Conservation (phyloP, 2,113 vertebrate genomes). For the Otocyon megalotis region DNA sequence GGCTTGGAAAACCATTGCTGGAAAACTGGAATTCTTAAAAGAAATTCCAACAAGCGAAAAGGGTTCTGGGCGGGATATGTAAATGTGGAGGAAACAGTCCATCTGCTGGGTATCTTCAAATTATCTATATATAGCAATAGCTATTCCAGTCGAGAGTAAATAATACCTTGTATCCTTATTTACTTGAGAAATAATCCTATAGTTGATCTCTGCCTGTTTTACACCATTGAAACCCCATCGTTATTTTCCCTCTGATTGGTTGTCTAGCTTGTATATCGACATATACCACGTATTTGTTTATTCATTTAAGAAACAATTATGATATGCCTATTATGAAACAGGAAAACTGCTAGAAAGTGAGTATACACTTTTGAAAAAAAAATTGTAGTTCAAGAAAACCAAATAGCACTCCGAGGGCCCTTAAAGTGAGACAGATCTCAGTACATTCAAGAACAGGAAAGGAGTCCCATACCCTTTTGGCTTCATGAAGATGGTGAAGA, state of each 20-base stretch:
- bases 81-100: slow-evolving; percentile 43
- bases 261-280: neutral
- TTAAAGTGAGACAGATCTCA: neutral
- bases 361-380: neutral
- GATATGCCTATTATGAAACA: neutral
- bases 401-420: neutral
- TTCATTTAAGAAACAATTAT: slow-evolving; percentile 32
- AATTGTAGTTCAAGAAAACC: neutral
- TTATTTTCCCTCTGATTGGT: neutral
- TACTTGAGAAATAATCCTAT: neutral
- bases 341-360: neutral
- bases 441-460: neutral
- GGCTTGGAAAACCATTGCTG: slow-evolving; percentile 66
- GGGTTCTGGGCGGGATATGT: neutral
- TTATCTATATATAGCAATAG: neutral
- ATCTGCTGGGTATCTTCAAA: neutral
- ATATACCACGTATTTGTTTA: neutral
- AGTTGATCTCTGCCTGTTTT: neutral
- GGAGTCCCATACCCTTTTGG: neutral
- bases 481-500: neutral
- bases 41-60: slow-evolving; percentile 66
- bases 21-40: slow-evolving; percentile 72
- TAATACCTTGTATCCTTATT: neutral
- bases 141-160: neutral
- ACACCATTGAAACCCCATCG: neutral